A percentile compares a stretch with the other conserved stretches of the same genome.
Evolutionary conservation across 2,797 vertebrate species (phyloP).

Genomic region (Acropternis orthonyx): DNA sequence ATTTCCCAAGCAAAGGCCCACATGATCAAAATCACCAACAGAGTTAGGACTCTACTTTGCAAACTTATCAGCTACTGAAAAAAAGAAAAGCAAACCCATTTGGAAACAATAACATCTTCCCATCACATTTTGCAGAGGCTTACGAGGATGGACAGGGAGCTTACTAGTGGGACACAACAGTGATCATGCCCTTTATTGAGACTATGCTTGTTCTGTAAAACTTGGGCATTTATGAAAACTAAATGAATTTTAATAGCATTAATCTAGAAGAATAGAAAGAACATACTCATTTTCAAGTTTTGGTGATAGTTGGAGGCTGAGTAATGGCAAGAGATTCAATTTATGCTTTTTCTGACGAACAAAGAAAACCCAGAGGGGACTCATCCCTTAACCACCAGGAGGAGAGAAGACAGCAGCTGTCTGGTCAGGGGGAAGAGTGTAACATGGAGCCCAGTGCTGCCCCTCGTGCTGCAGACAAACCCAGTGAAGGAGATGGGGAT

Average conservation of each 20-base stretch:
- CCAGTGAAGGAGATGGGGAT: neutral
- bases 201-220: neutral
- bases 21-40: neutral
- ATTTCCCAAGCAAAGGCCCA: neutral
- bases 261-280: neutral
- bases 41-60: neutral
- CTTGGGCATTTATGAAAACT: neutral
- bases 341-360: neutral
- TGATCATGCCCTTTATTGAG: neutral
- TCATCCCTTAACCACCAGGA: neutral
- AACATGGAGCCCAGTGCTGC: neutral
- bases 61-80: neutral
- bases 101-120: neutral
- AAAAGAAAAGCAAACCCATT: neutral
- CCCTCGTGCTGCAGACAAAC: neutral
- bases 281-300: neutral
- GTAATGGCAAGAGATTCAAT: neutral
- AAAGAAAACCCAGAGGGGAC: neutral
- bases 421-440: neutral
- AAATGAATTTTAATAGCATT: neutral
- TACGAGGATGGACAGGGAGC: neutral
- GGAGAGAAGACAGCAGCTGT: neutral
- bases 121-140: neutral
- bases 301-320: neutral
- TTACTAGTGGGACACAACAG: neutral